Evolutionary conservation across 2,113 vertebrate genomes (phyloP).

Genomic region (Camelus bactrianus): DNA sequence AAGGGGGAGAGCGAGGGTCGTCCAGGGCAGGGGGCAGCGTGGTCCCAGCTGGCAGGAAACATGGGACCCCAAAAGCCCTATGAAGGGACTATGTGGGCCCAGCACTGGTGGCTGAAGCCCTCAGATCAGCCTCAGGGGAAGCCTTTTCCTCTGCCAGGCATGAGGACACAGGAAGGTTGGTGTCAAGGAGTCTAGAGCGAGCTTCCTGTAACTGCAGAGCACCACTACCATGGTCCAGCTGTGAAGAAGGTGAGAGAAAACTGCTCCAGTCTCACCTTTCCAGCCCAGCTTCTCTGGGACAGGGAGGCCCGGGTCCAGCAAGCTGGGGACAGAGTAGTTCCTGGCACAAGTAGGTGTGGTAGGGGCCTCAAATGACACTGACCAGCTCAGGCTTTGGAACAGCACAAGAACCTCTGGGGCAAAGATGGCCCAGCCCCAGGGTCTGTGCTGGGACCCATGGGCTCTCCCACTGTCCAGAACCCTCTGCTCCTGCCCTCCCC

Average conservation of each 20-base stretch:
- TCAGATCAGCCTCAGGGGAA: not conserved
- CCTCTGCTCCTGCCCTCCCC: no score
- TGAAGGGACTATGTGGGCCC: no score
- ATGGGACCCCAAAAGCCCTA: not conserved
- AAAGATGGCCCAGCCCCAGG: not conserved
- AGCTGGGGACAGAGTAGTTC: not conserved
- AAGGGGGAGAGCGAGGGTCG: fast-evolving
- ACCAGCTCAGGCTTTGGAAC: not conserved
- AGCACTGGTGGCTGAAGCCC: not conserved
- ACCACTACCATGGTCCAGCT: not conserved
- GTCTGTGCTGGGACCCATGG: not conserved
- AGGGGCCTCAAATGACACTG: not conserved
- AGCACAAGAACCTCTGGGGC: not conserved
- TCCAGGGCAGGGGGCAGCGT: not conserved
- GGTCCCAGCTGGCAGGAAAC: no score
- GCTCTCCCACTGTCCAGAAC: not conserved
- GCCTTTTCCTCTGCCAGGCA: not conserved
- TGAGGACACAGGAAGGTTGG: not conserved
- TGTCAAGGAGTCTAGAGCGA: not conserved
- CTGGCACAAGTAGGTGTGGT: not conserved
- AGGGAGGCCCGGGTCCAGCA: not conserved
- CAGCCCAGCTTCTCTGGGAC: not conserved
- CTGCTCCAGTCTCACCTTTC: not conserved
- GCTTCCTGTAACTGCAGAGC: not conserved
- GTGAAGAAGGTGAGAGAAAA: not conserved